Evolutionary conservation across 2,888 invertebrate genomes (phyloP).

Genomic region (Agrochola lychnidis): DNA sequence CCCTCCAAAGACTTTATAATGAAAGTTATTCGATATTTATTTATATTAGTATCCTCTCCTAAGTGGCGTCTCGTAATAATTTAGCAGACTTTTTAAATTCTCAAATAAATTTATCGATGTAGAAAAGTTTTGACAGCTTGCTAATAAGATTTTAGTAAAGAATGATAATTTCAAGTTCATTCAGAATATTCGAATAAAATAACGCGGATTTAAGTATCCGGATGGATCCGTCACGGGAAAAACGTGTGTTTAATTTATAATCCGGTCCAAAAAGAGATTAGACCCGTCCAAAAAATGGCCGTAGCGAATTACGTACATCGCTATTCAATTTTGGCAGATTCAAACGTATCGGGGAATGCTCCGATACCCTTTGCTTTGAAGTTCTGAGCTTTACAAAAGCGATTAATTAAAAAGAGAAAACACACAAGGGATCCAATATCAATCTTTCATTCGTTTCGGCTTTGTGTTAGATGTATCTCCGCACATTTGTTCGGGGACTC

Average conservation of each 20-base stretch:
- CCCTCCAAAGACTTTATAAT: constrained; percentile 30
- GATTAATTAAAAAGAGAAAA: constrained; percentile 80
- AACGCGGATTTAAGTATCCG: constrained; percentile 22
- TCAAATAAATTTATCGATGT: constrained; percentile 39
- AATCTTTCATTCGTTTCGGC: constrained; percentile 68
- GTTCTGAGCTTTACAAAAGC: constrained; percentile 75
- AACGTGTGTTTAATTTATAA: constrained; percentile 58
- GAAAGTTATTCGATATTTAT: constrained; percentile 56
- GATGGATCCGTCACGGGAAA: constrained; percentile 23
- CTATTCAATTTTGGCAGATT: constrained; percentile 69
- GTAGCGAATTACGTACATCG: constrained; percentile 62
- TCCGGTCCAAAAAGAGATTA: constrained; percentile 52
- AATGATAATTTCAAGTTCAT: constrained; percentile 10
- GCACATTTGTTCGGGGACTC: constrained; percentile 51
- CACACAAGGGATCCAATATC: constrained; percentile 73
- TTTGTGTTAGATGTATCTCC: constrained; percentile 60
- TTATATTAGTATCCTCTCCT: constrained; percentile 44
- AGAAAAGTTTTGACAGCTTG: constrained; percentile 35
- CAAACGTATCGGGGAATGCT: constrained; percentile 69
- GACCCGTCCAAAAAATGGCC: constrained; percentile 57
- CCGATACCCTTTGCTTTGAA: constrained; percentile 77
- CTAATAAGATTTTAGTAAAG: constrained; percentile 31
- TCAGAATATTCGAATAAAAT: constrained; percentile 18
- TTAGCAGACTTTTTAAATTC: constrained; percentile 36
- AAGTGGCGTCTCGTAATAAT: constrained; percentile 33